Evolutionary conservation across 37 sponge, comb jelly and placozoan genomes (phyloP).

Genomic region (Axinella damicornis): DNA sequence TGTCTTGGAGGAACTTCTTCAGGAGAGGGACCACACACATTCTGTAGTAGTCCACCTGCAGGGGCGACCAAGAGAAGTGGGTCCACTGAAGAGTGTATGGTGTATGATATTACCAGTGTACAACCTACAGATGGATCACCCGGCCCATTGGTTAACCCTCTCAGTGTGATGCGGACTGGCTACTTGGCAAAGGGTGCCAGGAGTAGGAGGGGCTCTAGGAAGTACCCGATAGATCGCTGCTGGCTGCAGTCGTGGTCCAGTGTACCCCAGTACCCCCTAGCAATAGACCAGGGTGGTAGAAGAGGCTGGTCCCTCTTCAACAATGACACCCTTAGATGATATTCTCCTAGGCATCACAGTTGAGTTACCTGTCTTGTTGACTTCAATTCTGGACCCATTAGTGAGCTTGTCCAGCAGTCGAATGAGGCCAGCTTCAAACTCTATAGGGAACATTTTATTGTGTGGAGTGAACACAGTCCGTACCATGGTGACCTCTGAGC

Average conservation of each 20-base stretch:
- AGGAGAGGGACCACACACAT: slow-evolving; percentile 78
- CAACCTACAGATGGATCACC: slow-evolving; percentile 87
- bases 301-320: slow-evolving; percentile 19
- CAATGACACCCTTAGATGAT: neutral
- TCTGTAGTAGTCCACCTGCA: slow-evolving; percentile 77
- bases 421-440: slow-evolving; percentile 92
- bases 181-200: slow-evolving; percentile 96
- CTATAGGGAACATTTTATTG: slow-evolving; percentile 53
- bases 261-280: slow-evolving; percentile 83
- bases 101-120: no score
- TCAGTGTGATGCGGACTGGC: slow-evolving; percentile 81
- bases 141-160: slow-evolving; percentile 88
- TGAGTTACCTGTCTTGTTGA: slow-evolving; percentile 93
- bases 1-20: slow-evolving; percentile 61
- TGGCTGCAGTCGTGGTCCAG: slow-evolving; percentile 84
- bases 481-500: slow-evolving; percentile 83
- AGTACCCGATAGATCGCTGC: slow-evolving; percentile 88
- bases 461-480: no score
- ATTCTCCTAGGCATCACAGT: no score
- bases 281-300: slow-evolving; percentile 86
- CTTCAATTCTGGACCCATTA: slow-evolving; percentile 91
- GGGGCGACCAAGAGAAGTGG: neutral
- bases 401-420: slow-evolving; percentile 91
- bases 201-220: slow-evolving; percentile 86
- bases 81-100: no score